phyloP scores from a whole-genome alignment of 2,797 vertebrate genomes.

The Enteromius thamalakanensis region DNA sequence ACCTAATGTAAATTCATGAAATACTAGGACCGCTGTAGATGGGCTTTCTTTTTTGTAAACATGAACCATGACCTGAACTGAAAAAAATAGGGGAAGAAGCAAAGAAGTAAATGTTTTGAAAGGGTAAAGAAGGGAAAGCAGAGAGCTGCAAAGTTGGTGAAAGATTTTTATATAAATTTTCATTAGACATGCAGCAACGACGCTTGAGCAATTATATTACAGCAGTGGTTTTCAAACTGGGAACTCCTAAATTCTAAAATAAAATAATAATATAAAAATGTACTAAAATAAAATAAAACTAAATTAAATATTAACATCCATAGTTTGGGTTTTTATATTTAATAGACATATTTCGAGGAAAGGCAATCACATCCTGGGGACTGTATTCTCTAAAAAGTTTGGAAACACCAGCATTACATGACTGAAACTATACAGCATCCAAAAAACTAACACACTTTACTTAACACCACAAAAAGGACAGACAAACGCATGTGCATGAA shows the following conservation, averaged over 20 bases:
- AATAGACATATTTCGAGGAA: neutral
- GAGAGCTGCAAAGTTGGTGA: neutral
- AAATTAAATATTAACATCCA: neutral
- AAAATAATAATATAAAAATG: neutral
- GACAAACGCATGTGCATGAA: neutral
- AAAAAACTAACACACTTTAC: neutral
- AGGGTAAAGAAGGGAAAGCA: neutral
- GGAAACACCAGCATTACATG: neutral
- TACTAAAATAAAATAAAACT: neutral
- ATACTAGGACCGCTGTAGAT: slow-evolving; percentile 47
- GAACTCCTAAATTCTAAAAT: no score
- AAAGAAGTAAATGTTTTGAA: slow-evolving; percentile 1
- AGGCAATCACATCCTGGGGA: neutral
- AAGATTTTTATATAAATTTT: neutral
- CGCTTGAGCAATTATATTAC: no score
- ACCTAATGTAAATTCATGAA: slow-evolving; percentile 71
- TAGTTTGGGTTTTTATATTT: neutral
- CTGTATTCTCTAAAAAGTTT: neutral
- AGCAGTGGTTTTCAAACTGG: neutral
- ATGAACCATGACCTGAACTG: slow-evolving; percentile 5
- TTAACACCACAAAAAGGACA: slow-evolving; percentile 33
- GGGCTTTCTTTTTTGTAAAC: slow-evolving; percentile 34
- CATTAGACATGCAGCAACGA: neutral
- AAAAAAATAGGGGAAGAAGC: neutral
- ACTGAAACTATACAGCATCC: neutral